Evolutionary conservation across 2,113 vertebrate genomes (phyloP).

Genomic region (Meleagris gallopavo): DNA sequence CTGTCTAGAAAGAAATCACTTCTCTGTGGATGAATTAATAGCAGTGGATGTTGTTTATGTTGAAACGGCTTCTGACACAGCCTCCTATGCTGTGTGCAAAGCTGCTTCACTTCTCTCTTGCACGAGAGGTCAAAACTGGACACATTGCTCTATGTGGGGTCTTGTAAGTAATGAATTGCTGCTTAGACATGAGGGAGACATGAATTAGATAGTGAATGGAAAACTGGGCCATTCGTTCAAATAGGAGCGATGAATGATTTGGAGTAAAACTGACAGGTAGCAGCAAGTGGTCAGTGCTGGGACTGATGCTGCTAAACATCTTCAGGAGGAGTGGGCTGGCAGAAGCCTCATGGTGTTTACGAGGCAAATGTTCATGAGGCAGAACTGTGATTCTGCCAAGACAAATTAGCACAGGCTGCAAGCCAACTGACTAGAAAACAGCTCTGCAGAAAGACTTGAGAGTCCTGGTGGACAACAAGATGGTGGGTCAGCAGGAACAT

Average conservation of each 20-base stretch:
- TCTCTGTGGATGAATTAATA: neutral
- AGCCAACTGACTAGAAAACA: neutral
- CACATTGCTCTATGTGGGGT: too few relatives aligned
- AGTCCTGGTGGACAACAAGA: fast-evolving
- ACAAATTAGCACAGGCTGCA: neutral
- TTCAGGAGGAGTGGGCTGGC: neutral
- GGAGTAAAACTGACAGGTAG: neutral
- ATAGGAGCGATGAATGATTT: neutral
- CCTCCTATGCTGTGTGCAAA: neutral
- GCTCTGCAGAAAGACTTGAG: neutral
- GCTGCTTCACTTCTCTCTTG: neutral
- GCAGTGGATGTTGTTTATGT: neutral
- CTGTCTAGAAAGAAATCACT: neutral
- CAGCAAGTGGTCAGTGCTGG: neutral
- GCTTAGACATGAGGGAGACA: neutral
- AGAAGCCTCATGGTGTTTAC: neutral
- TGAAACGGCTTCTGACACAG: neutral
- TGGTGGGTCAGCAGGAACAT: neutral
- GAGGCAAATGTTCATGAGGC: neutral
- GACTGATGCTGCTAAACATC: neutral
- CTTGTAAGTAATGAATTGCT: too few relatives aligned
- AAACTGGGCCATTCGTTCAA: neutral
- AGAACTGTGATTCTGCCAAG: neutral
- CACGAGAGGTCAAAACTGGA: too few relatives aligned
- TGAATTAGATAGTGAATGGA: neutral